These are phyloP conservation scores for Saccopteryx bilineata DNA, from an alignment of 2,113 vertebrate species.

Conservation along the genomic window DNA sequence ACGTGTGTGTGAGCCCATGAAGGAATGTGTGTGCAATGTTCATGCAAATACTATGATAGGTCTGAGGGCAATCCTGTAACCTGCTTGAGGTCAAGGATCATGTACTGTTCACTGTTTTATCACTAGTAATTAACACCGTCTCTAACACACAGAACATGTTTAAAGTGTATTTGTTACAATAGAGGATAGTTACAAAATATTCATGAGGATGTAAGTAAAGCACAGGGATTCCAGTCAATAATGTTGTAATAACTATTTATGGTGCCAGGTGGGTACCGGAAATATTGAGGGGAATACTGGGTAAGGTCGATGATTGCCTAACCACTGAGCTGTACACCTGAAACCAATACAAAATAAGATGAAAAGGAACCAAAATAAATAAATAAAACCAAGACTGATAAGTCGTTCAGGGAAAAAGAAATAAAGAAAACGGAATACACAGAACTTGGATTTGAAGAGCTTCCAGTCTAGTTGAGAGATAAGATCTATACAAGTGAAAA, in stretches of 20 bases:
- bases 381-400: neutral
- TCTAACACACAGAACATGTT: neutral
- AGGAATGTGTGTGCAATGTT: neutral
- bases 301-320: neutral
- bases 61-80: neutral
- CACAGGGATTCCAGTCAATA: neutral
- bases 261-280: neutral
- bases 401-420: neutral
- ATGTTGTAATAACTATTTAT: neutral
- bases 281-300: neutral
- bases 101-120: neutral
- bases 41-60: neutral
- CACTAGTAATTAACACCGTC: neutral
- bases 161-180: neutral
- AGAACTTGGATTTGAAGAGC: neutral
- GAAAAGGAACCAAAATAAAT: neutral
- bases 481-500: neutral
- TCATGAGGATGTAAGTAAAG: neutral
- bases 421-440: neutral
- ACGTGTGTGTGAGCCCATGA: neutral
- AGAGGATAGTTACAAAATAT: neutral
- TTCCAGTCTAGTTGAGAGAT: neutral
- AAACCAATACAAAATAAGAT: neutral
- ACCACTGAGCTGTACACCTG: neutral
- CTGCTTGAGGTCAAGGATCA: neutral